Conservation (phyloP, 35 echinoderm and acorn worm species). For the Chiridota heheva region DNA sequence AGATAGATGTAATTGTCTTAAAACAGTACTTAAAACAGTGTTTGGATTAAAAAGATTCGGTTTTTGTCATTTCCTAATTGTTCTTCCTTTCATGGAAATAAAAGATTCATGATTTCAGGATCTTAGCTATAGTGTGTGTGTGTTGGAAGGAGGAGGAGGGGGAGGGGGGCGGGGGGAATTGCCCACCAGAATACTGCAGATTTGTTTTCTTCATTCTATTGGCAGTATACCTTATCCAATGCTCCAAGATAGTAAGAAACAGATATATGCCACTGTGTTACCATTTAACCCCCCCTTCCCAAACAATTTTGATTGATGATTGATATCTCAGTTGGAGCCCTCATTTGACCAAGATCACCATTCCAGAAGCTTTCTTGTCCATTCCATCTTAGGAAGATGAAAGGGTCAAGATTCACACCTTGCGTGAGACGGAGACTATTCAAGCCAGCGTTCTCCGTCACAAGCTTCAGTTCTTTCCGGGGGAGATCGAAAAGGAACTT, state of each 20-base stretch:
- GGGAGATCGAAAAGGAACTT: constrained; percentile 77
- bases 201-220: no score
- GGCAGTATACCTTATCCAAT: not conserved
- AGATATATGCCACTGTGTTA: not conserved
- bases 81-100: no score
- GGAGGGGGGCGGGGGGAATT: no score
- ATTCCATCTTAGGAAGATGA: constrained; percentile 72
- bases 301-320: not conserved
- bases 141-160: no score
- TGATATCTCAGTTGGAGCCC: not conserved
- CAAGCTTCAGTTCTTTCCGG: constrained; percentile 85
- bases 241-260: not conserved
- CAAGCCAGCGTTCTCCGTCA: constrained; percentile 84
- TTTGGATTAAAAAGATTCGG: no score
- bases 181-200: no score
- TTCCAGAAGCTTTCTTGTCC: not conserved
- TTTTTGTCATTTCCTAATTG: no score
- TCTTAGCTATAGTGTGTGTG: no score
- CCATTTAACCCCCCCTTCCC: not conserved
- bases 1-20: no score
- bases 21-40: no score
- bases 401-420: constrained; percentile 55
- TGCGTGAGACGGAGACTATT: constrained; percentile 95
- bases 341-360: not conserved
- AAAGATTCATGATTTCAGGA: no score